Percentiles rank a stretch among this genome's conserved stretches.
phyloP scores from a whole-genome alignment of 2,797 vertebrate genomes.

The Hypotaenidia okinawae region DNA sequence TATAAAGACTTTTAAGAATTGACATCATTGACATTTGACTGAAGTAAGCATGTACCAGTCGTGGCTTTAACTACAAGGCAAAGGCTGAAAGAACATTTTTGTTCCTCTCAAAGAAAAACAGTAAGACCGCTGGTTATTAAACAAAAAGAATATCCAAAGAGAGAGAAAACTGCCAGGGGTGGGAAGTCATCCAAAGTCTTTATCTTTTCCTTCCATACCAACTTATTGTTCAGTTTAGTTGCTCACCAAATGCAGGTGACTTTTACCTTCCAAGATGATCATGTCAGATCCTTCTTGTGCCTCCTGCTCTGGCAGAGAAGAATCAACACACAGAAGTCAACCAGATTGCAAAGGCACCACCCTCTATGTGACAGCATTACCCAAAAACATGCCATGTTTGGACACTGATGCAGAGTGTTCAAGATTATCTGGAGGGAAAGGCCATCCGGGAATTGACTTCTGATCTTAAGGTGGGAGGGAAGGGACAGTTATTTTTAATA shows the following conservation, averaged over 20 bases:
- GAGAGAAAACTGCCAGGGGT: not conserved
- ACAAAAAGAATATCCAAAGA: constrained; percentile 31
- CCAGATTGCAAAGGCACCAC: not conserved
- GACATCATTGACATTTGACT: constrained; percentile 56
- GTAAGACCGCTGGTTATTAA: constrained; percentile 20
- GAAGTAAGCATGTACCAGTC: constrained; percentile 55
- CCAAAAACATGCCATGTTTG: not conserved
- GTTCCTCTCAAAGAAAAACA: constrained; percentile 35
- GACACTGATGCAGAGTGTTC: not conserved
- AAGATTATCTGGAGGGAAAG: not conserved
- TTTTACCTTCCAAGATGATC: not conserved
- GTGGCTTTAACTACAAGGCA: constrained; percentile 61
- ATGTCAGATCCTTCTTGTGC: not conserved
- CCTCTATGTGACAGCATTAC: not conserved
- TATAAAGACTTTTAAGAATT: constrained; percentile 49
- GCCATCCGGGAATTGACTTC: not conserved
- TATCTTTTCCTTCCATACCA: not conserved
- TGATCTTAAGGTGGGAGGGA: not conserved
- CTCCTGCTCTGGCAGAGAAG: not conserved
- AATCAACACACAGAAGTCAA: not conserved
- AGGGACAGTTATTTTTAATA: not conserved
- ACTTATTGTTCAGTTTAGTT: not conserved
- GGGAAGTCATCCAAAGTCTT: constrained; percentile 7
- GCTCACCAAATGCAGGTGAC: not conserved
- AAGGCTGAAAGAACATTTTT: constrained; percentile 11